A percentile compares a stretch with the other conserved stretches of the same genome.
Evolutionary conservation across 92 coral and sea anemone species (phyloP).

Genomic region (Anthopleura xanthogrammica): DNA sequence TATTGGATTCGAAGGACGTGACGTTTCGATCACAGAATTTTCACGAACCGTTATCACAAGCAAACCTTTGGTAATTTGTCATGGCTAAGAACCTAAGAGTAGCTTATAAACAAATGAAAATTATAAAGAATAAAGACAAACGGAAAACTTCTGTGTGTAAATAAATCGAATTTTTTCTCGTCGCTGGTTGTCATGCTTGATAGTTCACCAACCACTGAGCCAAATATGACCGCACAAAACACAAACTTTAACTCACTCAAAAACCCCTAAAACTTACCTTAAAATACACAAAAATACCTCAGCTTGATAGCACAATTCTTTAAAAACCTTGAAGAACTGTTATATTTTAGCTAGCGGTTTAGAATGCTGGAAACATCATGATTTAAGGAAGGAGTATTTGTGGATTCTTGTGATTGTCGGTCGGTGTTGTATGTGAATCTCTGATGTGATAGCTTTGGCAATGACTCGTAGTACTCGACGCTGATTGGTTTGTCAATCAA

Average conservation of each 20-base stretch:
- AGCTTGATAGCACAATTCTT: neutral
- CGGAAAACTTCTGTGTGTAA: neutral
- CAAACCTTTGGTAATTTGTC: neutral
- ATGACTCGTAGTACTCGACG: conserved; percentile 11
- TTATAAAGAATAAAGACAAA: neutral
- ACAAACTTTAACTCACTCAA: conserved; percentile 3
- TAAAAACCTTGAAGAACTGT: neutral
- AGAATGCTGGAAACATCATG: conserved; percentile 17
- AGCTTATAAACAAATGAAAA: neutral
- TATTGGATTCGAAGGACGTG: neutral
- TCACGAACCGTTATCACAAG: neutral
- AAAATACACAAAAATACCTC: conserved; percentile 7
- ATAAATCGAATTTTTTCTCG: conserved; percentile 19
- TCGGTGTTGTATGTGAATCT: conserved; percentile 7
- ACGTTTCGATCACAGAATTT: neutral
- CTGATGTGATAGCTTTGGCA: conserved; percentile 28
- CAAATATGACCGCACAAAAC: neutral
- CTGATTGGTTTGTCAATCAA: conserved; percentile 50
- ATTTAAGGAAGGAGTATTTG: conserved; percentile 13
- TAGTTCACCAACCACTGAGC: conserved; percentile 13
- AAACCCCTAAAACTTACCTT: conserved; percentile 28
- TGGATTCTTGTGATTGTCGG: neutral
- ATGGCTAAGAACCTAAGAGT: neutral
- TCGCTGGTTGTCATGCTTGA: conserved; percentile 18
- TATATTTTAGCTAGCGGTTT: neutral